Conservation (phyloP, 2,113 vertebrate species). For the Leptocoma aspasia region DNA sequence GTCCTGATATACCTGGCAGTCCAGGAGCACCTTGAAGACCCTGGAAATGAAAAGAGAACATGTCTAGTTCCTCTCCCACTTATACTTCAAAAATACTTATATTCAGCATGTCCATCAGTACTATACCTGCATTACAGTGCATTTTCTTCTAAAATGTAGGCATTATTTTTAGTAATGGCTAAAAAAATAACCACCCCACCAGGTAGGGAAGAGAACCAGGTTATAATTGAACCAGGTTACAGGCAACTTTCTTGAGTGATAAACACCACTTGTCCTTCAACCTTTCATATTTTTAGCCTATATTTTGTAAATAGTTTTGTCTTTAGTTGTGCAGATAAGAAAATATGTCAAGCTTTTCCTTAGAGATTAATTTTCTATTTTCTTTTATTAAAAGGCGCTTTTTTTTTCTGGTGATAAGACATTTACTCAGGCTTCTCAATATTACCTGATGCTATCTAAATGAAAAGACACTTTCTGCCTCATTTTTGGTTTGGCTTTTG, state of each 20-base stretch:
- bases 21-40: slow-evolving; percentile 86
- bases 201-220: neutral
- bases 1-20: slow-evolving; percentile 80
- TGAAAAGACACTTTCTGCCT: neutral
- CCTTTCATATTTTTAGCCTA: neutral
- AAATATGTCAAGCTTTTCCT: neutral
- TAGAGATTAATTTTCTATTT: neutral
- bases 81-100: neutral
- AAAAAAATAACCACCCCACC: neutral
- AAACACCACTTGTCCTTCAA: neutral
- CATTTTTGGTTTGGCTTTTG: neutral
- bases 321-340: neutral
- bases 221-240: neutral
- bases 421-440: neutral
- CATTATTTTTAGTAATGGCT: neutral
- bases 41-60: slow-evolving; percentile 61
- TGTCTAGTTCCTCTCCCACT: neutral
- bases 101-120: neutral
- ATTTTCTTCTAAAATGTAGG: neutral
- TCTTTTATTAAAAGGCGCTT: neutral
- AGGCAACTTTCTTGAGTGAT: neutral
- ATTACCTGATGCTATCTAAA: neutral
- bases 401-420: neutral
- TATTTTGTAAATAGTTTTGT: neutral
- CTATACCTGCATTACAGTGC: rapidly evolving